phyloP scores from a whole-genome alignment of 2,888 invertebrate genomes.

The Drosophila incognita region DNA sequence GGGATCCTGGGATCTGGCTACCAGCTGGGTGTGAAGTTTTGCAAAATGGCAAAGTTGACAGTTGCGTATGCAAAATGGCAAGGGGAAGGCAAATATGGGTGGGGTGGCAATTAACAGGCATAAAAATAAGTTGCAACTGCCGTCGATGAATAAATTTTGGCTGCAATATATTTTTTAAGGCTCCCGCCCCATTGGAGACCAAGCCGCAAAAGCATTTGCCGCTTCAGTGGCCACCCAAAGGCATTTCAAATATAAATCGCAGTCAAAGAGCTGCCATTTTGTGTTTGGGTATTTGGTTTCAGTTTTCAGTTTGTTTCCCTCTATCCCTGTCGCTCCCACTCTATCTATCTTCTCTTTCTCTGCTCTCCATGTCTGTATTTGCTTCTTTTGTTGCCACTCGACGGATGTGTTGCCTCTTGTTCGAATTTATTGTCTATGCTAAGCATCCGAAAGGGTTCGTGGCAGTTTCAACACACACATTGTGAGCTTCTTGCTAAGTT shows the following conservation, averaged over 20 bases:
- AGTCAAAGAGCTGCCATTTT: constrained; percentile 52
- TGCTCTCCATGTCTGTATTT: constrained; percentile 24
- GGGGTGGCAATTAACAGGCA: constrained; percentile 66
- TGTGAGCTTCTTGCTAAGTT: constrained; percentile 54
- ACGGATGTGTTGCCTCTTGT: constrained; percentile 73
- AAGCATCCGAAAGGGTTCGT: constrained; percentile 15
- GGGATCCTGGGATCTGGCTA: constrained; percentile 14
- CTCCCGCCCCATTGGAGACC: constrained; percentile 17
- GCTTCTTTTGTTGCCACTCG: constrained; percentile 60
- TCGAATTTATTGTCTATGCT: constrained; percentile 69
- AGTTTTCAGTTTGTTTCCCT: constrained; percentile 43
- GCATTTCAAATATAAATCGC: constrained; percentile 68
- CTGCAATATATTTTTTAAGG: constrained; percentile 43
- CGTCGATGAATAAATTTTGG: constrained; percentile 60
- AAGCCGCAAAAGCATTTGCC: constrained; percentile 71
- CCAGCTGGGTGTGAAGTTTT: constrained; percentile 67
- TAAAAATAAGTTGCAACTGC: constrained; percentile 72
- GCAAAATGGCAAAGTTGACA: constrained; percentile 75
- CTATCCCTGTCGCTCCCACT: background rate
- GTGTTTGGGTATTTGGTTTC: constrained; percentile 58
- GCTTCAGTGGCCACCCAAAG: constrained; percentile 66
- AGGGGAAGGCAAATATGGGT: background rate
- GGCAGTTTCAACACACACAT: constrained; percentile 51
- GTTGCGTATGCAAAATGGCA: constrained; percentile 67
- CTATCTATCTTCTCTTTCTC: constrained; percentile 1